A percentile compares a stretch with the other conserved stretches of the same genome.
These are phyloP conservation scores for Dreissena rostriformis DNA, from an alignment of 1,140 invertebrate species.

Conservation along the genomic window DNA sequence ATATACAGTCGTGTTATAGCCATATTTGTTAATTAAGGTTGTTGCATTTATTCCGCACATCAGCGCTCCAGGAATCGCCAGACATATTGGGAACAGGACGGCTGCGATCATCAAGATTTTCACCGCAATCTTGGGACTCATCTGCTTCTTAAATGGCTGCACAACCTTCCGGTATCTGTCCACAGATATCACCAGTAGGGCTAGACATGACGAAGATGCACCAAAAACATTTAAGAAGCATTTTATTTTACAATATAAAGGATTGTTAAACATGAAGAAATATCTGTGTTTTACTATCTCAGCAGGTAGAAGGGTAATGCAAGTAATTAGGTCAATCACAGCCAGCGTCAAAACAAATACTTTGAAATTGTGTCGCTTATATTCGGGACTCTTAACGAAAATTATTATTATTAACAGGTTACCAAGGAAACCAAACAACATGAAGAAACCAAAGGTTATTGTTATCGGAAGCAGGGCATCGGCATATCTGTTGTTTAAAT, in stretches of 20 bases:
- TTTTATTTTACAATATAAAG: constrained; percentile 33
- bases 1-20: constrained; percentile 10
- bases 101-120: constrained; percentile 23
- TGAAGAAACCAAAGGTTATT: constrained; percentile 27
- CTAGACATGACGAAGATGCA: constrained; percentile 5
- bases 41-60: constrained; percentile 33
- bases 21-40: constrained; percentile 8
- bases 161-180: constrained; percentile 41
- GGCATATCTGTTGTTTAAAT: constrained; percentile 35
- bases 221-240: constrained; percentile 53
- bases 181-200: constrained; percentile 32
- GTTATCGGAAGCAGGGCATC: constrained; percentile 22
- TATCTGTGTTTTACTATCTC: constrained; percentile 41
- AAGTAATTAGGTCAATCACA: constrained; percentile 34
- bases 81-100: constrained; percentile 1
- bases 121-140: constrained; percentile 16
- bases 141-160: constrained; percentile 49
- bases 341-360: constrained; percentile 48
- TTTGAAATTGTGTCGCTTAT: constrained; percentile 46
- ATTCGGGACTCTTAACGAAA: constrained; percentile 24
- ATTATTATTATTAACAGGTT: constrained; percentile 30
- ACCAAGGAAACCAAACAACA: constrained; percentile 20
- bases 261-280: constrained; percentile 39
- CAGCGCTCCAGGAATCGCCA: constrained; percentile 35
- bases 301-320: constrained; percentile 36